These are phyloP conservation scores for Aphelinus certus DNA, from an alignment of 1,140 invertebrate species.

Conservation along the genomic window DNA sequence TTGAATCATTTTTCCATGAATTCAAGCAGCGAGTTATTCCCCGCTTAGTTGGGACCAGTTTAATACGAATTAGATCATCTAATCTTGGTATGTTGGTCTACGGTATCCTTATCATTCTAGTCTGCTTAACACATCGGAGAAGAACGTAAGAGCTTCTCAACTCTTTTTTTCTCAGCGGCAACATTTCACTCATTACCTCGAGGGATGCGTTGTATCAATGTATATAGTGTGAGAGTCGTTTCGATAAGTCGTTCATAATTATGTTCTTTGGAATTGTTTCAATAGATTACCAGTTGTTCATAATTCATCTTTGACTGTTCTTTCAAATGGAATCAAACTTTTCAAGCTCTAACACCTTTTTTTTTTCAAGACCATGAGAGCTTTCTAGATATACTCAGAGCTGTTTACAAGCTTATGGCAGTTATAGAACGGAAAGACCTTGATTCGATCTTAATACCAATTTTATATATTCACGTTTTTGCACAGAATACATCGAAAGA, in stretches of 20 bases:
- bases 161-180: slow-evolving; percentile 9
- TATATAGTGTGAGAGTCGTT: neutral
- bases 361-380: no score
- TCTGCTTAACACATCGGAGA: slow-evolving; percentile 11
- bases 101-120: slow-evolving; percentile 30
- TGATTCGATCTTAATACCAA: neutral
- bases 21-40: slow-evolving; percentile 44
- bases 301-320: no score
- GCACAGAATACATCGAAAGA: no score
- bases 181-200: neutral
- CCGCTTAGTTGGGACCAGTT: slow-evolving; percentile 8
- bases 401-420: no score
- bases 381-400: no score
- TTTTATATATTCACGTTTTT: neutral
- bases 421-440: no score
- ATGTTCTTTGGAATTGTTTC: no score
- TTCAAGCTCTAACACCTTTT: no score
- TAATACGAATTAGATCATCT: neutral
- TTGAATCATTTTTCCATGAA: slow-evolving; percentile 35
- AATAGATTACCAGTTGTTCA: no score
- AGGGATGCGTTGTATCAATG: neutral
- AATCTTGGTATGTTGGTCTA: neutral
- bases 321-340: no score
- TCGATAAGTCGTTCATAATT: neutral
- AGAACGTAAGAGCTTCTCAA: neutral